Evolutionary conservation across 2,113 vertebrate genomes (phyloP).

Genomic region (Xiphorhynchus elegans): DNA sequence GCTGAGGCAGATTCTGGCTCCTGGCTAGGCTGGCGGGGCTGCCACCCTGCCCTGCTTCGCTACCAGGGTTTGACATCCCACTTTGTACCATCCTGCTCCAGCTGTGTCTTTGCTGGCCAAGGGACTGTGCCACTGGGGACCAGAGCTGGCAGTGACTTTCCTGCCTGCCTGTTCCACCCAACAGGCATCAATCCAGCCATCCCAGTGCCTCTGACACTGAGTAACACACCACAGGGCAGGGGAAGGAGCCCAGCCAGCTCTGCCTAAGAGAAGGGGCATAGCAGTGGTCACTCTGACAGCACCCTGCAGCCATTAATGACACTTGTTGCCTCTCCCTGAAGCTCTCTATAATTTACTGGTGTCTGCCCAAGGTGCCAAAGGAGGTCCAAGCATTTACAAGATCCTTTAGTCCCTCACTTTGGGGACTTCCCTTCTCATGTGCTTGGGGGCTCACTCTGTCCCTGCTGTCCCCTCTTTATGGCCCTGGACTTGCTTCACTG

Average conservation of each 20-base stretch:
- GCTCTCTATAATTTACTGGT: not conserved
- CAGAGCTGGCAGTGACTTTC: not conserved
- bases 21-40: not conserved
- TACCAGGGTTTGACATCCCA: fast-evolving
- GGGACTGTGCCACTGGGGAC: too few species aligned
- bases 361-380: not conserved
- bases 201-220: not conserved
- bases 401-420: not conserved
- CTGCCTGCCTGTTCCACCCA: not conserved
- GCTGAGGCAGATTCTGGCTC: not conserved
- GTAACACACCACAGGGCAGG: not conserved
- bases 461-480: not conserved
- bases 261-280: not conserved
- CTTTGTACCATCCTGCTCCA: not conserved
- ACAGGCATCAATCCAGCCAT: not conserved
- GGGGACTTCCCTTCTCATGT: not conserved
- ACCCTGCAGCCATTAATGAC: not conserved
- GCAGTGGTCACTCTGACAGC: not conserved
- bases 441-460: not conserved
- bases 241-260: not conserved
- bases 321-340: not conserved
- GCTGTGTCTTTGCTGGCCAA: not conserved
- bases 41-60: not conserved
- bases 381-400: not conserved
- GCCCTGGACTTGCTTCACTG: not conserved